phyloP scores from a whole-genome alignment of 2,113 vertebrate genomes.

The Oreochromis aureus region DNA sequence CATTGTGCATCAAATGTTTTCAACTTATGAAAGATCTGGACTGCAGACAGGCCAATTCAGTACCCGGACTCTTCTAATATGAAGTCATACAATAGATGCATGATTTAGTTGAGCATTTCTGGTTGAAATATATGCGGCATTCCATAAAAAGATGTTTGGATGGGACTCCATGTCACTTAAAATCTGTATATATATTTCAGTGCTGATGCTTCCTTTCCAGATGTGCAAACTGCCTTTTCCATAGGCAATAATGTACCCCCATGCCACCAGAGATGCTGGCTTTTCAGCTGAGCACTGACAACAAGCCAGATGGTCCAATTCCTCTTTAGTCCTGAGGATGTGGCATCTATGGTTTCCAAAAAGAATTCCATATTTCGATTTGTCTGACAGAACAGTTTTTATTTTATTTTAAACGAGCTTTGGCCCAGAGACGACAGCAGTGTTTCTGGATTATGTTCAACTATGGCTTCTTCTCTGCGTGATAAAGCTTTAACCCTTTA shows the following conservation, averaged over 20 bases:
- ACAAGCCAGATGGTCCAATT: not conserved
- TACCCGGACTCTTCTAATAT: not conserved
- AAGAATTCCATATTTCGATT: not conserved
- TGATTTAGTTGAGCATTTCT: not conserved
- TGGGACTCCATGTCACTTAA: not conserved
- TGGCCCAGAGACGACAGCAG: not conserved
- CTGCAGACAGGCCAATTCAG: not conserved
- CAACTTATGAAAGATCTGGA: not conserved
- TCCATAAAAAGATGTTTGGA: not conserved
- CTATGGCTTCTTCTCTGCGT: not conserved
- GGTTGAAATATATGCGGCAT: not conserved
- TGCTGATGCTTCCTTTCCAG: not conserved
- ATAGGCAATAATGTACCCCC: not conserved
- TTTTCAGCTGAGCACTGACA: not conserved
- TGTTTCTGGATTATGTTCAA: not conserved
- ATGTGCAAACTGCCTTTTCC: not conserved
- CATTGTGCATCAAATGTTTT: not conserved
- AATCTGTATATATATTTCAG: not conserved
- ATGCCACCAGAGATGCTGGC: not conserved
- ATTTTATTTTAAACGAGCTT: not conserved
- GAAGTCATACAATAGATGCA: not conserved
- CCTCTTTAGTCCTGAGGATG: not conserved
- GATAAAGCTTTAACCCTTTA: not conserved
- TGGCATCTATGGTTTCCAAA: not conserved
- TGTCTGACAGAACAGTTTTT: not conserved